Evolutionary conservation across 2,888 invertebrate species (phyloP), one percentile per base, ranked within the genome.

Genomic region (Xanthia togata): DNA sequence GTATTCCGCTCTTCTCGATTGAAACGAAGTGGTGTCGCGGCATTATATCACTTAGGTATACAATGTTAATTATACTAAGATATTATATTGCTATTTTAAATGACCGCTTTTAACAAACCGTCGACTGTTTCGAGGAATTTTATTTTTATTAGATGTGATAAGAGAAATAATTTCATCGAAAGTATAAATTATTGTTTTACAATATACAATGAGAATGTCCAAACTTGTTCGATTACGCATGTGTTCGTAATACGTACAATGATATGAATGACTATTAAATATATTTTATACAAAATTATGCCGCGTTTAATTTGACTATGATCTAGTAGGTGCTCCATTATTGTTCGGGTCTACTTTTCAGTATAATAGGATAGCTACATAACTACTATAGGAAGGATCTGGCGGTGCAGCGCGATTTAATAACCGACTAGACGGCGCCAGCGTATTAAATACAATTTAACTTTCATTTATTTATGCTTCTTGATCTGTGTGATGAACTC

Each of bases 91-190:
- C 62, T 79, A 76, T 81, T 79, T 71, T 70, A 73, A 78, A 80
- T 50, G 57, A 83, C 83, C 71, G 87, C 81, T 88, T 83, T 76
- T 81, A 73, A 62, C 60, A 50, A 76, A 78, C 78, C 84, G 74
- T 83, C 78, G 89, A 87, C 79, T 87, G 87, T 87, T 89, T 83
- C 60, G 76, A 85, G 80, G 68, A 87, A 78, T 83, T 85, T 81
- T 81, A 82, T 80, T 88, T 87, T 87, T 88, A 88, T 82, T 69
- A 79, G 38, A 82, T 76, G 50, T 73, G 63, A 78, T 83, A 81
- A 81, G 81, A 77, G 71, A 85, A 81, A 78, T 81, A 82, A 79
- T 80, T 77, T 80, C 72, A 75, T 73, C 68, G 26, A 82, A 79
- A 75, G 72, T 70, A 73, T 86, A 83, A 78, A 81, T 87, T 70